Percentiles rank a stretch among this genome's conserved stretches.
Conservation (phyloP, 2,888 invertebrate species). For the Scaeva pyrastri region DNA sequence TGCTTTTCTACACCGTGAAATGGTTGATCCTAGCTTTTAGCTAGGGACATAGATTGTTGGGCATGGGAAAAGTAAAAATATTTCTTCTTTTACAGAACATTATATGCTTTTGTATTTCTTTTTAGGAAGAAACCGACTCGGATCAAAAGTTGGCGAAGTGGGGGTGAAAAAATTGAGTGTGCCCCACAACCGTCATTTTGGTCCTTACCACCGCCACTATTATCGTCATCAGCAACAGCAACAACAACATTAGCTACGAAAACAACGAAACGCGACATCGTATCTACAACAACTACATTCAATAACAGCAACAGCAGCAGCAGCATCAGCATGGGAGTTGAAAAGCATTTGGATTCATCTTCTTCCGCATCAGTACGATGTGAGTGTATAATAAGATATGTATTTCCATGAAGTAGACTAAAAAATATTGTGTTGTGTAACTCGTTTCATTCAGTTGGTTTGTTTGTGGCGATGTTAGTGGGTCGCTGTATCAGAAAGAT, state of each 20-base stretch:
- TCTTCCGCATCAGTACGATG: slow-evolving; percentile 78
- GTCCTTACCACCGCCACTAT: slow-evolving; percentile 67
- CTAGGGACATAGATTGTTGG: too few species aligned
- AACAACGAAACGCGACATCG: slow-evolving; percentile 77
- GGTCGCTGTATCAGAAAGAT: slow-evolving; percentile 72
- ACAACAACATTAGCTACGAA: slow-evolving; percentile 71
- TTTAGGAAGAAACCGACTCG: slow-evolving; percentile 79
- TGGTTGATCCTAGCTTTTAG: too few species aligned
- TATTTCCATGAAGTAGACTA: slow-evolving; percentile 36
- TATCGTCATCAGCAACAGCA: slow-evolving; percentile 61
- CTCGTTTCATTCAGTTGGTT: slow-evolving; percentile 48
- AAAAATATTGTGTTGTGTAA: slow-evolving; percentile 50
- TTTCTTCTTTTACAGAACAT: not conserved
- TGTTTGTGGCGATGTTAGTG: slow-evolving; percentile 71
- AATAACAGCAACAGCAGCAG: slow-evolving; percentile 72
- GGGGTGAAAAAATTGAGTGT: slow-evolving; percentile 72
- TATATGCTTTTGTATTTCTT: not conserved
- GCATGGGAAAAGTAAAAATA: too few species aligned
- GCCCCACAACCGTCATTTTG: slow-evolving; percentile 65
- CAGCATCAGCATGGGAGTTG: slow-evolving; percentile 81
- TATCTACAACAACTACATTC: slow-evolving; percentile 76
- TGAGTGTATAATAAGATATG: slow-evolving; percentile 77
- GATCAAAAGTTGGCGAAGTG: slow-evolving; percentile 81
- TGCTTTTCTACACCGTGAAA: too few species aligned
- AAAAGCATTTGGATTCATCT: slow-evolving; percentile 79